These are phyloP conservation scores for Steinernema hermaphroditum DNA, from an alignment of 2,888 invertebrate species.

Conservation along the genomic window DNA sequence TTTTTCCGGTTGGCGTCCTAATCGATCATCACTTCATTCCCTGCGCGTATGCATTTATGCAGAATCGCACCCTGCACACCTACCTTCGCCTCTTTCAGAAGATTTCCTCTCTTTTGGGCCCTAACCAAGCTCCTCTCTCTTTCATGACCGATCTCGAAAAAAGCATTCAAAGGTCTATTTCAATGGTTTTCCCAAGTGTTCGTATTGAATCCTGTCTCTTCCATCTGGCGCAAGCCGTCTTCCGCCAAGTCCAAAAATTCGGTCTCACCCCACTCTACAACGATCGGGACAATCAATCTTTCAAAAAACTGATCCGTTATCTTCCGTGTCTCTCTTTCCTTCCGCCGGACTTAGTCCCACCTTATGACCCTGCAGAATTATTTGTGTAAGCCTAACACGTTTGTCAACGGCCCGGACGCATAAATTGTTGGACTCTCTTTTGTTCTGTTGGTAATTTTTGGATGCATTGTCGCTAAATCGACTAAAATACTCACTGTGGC, in stretches of 20 bases:
- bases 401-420: too few species aligned
- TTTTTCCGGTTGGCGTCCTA: neutral
- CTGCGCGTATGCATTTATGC: neutral
- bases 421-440: too few species aligned
- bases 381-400: too few species aligned
- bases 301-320: too few species aligned
- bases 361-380: too few species aligned
- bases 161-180: neutral
- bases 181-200: neutral
- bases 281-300: neutral
- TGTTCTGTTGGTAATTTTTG: too few species aligned
- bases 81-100: neutral
- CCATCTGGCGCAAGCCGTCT: neutral
- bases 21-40: neutral
- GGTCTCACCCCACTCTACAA: neutral
- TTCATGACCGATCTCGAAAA: neutral
- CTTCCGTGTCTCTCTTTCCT: too few species aligned
- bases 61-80: neutral
- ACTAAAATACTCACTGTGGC: too few species aligned
- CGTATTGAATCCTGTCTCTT: neutral
- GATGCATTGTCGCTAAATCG: too few species aligned
- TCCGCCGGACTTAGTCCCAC: too few species aligned
- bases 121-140: neutral
- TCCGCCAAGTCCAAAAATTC: neutral
- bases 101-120: neutral